These are phyloP conservation scores for Laterallus jamaicensis DNA, from an alignment of 2,113 vertebrate genomes.

Conservation along the genomic window DNA sequence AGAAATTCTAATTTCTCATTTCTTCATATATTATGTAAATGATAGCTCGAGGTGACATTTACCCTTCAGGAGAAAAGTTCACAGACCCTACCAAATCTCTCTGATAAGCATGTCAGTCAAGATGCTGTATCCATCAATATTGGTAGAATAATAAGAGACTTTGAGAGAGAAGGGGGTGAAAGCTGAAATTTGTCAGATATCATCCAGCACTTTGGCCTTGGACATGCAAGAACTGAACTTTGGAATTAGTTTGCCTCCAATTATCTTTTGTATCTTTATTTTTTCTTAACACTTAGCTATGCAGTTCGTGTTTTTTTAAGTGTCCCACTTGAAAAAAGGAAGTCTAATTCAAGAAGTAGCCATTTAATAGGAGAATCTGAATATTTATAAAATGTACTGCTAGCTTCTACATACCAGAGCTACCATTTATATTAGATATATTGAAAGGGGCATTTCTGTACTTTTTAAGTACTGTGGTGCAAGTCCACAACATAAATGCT, in stretches of 20 bases:
- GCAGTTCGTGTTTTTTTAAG: not conserved
- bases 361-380: not conserved
- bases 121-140: not conserved
- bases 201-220: not conserved
- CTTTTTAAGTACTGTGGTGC: not conserved
- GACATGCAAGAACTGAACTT: not conserved
- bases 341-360: not conserved
- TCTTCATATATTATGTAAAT: conserved; percentile 15
- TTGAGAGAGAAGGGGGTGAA: not conserved
- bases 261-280: not conserved
- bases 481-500: not conserved
- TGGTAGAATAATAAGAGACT: not conserved
- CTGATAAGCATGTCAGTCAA: conserved; percentile 5
- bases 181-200: not conserved
- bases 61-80: not conserved
- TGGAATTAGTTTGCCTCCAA: not conserved
- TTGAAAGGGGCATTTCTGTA: not conserved
- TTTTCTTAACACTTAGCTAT: not conserved
- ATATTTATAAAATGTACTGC: not conserved
- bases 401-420: not conserved
- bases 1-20: not conserved
- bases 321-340: not conserved
- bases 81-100: not conserved
- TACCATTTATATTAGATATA: not conserved
- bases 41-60: not conserved